phyloP scores from a whole-genome alignment of 2,113 vertebrate genomes.

The Etheostoma spectabile region DNA sequence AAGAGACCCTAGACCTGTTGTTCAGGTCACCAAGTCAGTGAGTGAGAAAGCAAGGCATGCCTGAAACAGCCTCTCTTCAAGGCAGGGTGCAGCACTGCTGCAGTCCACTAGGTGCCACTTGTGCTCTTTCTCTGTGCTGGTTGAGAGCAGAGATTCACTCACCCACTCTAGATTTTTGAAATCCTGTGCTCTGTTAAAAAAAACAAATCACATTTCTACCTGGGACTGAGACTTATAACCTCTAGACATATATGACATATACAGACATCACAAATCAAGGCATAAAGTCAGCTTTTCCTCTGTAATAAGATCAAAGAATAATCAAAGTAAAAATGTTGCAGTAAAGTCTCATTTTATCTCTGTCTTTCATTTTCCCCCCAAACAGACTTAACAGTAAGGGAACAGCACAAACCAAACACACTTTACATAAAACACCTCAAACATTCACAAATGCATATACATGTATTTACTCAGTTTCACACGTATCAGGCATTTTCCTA shows the following conservation, averaged over 20 bases:
- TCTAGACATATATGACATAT: background rate
- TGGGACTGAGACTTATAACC: constrained; percentile 17
- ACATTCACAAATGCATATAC: constrained; percentile 13
- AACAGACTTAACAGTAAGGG: background rate
- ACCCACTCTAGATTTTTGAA: constrained; percentile 7
- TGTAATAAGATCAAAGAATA: constrained; percentile 4
- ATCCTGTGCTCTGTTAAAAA: constrained; percentile 3
- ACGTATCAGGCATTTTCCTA: constrained; percentile 6
- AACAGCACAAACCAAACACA: constrained; percentile 18
- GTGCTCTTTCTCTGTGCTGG: constrained; percentile 60
- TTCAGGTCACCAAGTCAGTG: background rate
- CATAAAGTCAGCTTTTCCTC: background rate
- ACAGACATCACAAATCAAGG: background rate
- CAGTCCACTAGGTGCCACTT: constrained; percentile 76
- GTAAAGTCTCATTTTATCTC: background rate
- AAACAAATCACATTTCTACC: constrained; percentile 34
- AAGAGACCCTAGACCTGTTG: no score
- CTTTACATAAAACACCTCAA: background rate
- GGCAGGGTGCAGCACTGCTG: background rate
- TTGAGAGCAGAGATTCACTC: background rate
- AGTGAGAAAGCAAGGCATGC: background rate
- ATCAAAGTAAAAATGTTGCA: background rate
- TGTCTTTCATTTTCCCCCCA: background rate
- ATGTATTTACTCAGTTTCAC: background rate
- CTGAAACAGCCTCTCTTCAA: background rate